Percentiles rank a stretch among this genome's conserved stretches.
These are phyloP conservation scores for Hydropsyche betteni DNA, from an alignment of 2,888 invertebrate species.

Conservation along the genomic window DNA sequence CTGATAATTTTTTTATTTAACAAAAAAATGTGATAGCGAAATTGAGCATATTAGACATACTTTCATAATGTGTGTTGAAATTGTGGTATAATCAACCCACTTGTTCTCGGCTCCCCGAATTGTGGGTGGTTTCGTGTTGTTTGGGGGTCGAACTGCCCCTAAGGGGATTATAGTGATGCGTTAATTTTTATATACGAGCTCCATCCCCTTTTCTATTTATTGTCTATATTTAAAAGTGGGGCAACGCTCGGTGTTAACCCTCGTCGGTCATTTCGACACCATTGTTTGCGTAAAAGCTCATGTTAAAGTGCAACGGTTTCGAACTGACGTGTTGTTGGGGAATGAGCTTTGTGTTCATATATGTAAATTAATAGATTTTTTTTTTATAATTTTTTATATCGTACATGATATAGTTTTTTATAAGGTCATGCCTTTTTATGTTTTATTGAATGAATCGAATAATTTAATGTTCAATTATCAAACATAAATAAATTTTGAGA, in stretches of 20 bases:
- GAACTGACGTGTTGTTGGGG: too few species aligned
- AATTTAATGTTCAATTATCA: background rate
- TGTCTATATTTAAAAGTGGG: constrained; percentile 15
- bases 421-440: background rate
- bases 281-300: constrained; percentile 13
- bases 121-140: constrained; percentile 1
- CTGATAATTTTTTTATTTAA: too few species aligned
- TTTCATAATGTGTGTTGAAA: too few species aligned
- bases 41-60: too few species aligned
- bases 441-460: background rate
- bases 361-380: too few species aligned
- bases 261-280: background rate
- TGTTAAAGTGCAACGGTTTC: background rate
- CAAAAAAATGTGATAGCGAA: too few species aligned
- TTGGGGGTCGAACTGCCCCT: background rate
- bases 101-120: constrained; percentile 14
- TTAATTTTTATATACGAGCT: constrained; percentile 12
- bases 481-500: background rate
- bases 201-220: constrained; percentile 5
- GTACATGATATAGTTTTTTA: background rate
- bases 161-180: background rate
- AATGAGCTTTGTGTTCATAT: too few species aligned
- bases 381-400: background rate
- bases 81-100: constrained; percentile 14
- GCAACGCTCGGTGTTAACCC: background rate